Conservation (phyloP, 2,797 vertebrate species). For the Limnodromus scolopaceus region DNA sequence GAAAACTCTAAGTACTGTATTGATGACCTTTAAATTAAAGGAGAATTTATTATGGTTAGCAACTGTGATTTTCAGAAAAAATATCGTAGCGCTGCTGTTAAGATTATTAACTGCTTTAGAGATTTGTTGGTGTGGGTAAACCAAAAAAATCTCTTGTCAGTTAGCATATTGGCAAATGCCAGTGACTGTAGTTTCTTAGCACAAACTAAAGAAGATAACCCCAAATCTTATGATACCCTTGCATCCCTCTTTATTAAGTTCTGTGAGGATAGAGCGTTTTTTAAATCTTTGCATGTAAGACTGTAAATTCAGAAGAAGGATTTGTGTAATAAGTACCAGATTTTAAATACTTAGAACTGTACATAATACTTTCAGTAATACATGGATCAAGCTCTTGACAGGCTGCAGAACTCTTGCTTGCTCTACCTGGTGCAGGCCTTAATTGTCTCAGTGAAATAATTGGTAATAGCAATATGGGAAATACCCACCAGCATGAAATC, state of each 20-base stretch:
- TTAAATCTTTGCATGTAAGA: conserved; percentile 19
- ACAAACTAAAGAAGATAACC: background rate
- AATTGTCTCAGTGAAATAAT: background rate
- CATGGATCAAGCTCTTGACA: background rate
- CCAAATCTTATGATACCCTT: background rate
- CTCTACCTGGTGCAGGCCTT: background rate
- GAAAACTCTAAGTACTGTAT: background rate
- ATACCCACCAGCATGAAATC: background rate
- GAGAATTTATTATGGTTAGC: background rate
- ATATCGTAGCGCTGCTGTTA: background rate
- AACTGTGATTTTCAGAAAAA: background rate
- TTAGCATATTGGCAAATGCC: background rate
- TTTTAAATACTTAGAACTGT: conserved; percentile 35
- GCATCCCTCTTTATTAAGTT: background rate
- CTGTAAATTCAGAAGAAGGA: conserved; percentile 7
- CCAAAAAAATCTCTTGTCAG: background rate
- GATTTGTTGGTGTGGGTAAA: conserved; percentile 2
- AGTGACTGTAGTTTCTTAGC: background rate
- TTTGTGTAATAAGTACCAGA: conserved; percentile 28
- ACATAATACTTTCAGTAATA: background rate
- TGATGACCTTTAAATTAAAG: background rate
- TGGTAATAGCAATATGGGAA: background rate
- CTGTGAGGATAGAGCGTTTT: background rate
- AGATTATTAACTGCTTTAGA: background rate
- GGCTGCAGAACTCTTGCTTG: background rate